Conservation (phyloP, 2,797 vertebrate species). For the Bradypodion ventrale region DNA sequence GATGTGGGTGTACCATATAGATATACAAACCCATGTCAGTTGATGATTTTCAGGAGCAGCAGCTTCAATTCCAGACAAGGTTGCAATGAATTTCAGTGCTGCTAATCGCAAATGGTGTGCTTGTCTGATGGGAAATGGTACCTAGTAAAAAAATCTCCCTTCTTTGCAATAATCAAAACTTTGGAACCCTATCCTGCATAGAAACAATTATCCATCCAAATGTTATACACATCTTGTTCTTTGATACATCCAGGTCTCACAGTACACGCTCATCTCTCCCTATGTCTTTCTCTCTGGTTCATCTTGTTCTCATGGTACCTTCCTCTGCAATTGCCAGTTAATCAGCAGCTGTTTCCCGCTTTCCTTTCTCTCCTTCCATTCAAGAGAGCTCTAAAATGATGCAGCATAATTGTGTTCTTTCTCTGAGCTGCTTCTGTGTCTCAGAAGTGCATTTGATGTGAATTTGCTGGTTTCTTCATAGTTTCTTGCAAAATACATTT, state of each 20-base stretch:
- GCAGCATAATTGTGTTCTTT: not conserved
- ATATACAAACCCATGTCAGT: not conserved
- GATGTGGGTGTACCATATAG: no score
- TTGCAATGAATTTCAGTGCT: not conserved
- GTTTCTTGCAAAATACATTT: not conserved
- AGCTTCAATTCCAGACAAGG: not conserved
- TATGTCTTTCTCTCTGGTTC: not conserved
- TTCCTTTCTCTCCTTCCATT: not conserved
- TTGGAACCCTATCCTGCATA: not conserved
- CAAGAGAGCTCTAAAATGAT: not conserved
- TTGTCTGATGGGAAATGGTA: not conserved
- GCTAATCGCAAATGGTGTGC: not conserved
- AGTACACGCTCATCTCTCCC: not conserved
- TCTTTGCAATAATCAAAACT: not conserved
- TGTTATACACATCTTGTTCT: not conserved
- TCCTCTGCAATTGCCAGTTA: not conserved
- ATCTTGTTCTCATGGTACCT: not conserved
- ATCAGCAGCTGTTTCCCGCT: constrained; percentile 1
- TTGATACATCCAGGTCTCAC: not conserved
- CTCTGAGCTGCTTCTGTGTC: not conserved
- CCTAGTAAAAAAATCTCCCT: not conserved
- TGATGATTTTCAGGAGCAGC: not conserved
- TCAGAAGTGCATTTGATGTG: not conserved
- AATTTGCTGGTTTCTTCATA: not conserved
- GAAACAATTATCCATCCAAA: no score